Evolutionary conservation across 2,113 vertebrate genomes (phyloP).

Genomic region (Forbesichthys papilliferus): DNA sequence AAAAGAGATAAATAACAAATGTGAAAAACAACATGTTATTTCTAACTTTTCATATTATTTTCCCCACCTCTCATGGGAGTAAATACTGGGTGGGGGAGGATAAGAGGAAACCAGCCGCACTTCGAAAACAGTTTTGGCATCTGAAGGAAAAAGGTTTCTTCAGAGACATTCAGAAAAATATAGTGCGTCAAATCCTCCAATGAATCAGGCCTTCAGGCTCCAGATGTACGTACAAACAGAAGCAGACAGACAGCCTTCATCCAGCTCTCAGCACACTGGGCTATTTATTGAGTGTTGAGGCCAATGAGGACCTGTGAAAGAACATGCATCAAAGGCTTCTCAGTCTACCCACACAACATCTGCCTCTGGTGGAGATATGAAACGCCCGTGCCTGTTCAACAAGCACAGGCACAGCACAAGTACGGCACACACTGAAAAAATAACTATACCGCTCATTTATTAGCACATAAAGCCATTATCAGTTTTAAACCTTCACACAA

Average conservation of each 20-base stretch:
- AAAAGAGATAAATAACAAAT: neutral
- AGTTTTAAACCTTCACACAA: too few species aligned
- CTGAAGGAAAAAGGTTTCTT: conserved; percentile 3
- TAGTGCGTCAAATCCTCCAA: conserved; percentile 20
- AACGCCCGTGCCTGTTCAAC: conserved; percentile 3
- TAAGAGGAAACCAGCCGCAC: neutral
- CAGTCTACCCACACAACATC: conserved; percentile 54
- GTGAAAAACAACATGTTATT: neutral
- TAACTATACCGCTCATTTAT: neutral
- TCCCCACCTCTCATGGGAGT: neutral
- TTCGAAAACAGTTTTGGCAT: neutral
- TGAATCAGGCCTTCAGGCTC: conserved; percentile 22
- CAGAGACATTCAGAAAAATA: neutral
- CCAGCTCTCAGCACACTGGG: conserved; percentile 34
- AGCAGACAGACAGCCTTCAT: conserved; percentile 36
- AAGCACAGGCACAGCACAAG: neutral
- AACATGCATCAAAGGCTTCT: conserved; percentile 47
- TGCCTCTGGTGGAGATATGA: conserved; percentile 45
- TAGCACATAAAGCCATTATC: neutral
- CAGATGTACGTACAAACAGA: conserved; percentile 23
- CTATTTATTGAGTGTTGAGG: conserved; percentile 28
- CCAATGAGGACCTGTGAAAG: conserved; percentile 37
- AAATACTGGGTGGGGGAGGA: neutral
- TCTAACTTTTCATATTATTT: too few species aligned
- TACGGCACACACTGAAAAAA: neutral